Evolutionary conservation across 2,797 vertebrate genomes (phyloP).

Genomic region (Sternarchorhynchus goeldii): DNA sequence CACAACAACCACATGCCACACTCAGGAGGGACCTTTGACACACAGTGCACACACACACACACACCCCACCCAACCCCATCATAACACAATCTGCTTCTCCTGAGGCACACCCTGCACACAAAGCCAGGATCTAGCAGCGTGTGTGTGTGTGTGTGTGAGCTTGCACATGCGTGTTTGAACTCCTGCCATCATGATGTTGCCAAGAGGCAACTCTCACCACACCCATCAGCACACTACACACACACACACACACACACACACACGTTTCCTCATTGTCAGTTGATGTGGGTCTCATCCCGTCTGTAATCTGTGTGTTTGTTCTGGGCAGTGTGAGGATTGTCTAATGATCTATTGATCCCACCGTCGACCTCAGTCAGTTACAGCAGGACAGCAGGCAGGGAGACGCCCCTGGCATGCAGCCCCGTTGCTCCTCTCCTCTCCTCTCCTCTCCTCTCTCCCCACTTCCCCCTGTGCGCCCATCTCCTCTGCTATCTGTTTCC

Average conservation of each 20-base stretch:
- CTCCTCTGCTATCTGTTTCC: not conserved
- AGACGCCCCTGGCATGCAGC: conserved; percentile 62
- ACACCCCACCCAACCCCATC: not conserved
- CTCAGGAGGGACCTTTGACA: conserved; percentile 4
- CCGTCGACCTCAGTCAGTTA: conserved; percentile 70
- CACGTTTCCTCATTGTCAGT: conserved; percentile 61
- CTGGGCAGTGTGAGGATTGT: conserved; percentile 70
- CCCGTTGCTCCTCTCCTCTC: conserved; percentile 36
- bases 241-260: conserved; percentile 31
- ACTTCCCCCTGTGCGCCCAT: conserved; percentile 21
- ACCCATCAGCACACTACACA: conserved; percentile 15
- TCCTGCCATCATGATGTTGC: conserved; percentile 41
- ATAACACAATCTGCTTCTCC: conserved; percentile 8
- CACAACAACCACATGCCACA: conserved; percentile 1
- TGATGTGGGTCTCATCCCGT: conserved; percentile 73
- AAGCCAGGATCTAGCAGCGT: conserved; percentile 33
- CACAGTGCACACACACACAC: not conserved
- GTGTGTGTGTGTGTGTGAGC: conserved; percentile 47
- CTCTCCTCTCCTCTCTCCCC: conserved; percentile 14
- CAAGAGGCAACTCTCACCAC: conserved; percentile 15
- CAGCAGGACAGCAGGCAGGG: conserved; percentile 64
- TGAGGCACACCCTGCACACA: conserved; percentile 30
- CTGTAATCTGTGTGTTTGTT: conserved; percentile 77
- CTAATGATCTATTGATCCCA: conserved; percentile 77
- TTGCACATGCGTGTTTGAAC: conserved; percentile 30